A percentile compares a stretch with the other conserved stretches of the same genome.
Evolutionary conservation across 1,140 invertebrate species (phyloP).

Genomic region (Epicauta chinensis): DNA sequence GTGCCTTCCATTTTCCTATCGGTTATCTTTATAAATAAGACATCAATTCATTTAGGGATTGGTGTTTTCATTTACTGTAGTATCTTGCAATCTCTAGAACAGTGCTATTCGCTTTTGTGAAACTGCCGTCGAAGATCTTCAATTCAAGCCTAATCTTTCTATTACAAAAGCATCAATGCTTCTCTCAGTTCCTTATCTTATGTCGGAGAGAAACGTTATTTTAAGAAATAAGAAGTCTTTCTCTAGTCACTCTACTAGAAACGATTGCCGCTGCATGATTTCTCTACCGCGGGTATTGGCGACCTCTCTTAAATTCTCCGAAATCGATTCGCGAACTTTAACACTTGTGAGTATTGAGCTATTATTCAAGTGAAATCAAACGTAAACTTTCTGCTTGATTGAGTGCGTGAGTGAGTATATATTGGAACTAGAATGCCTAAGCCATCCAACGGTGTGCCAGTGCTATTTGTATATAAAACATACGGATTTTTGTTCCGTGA

Average conservation of each 20-base stretch:
- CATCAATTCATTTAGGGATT: no score
- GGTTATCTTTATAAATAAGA: no score
- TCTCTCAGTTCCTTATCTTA: constrained; percentile 24
- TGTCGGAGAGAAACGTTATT: constrained; percentile 4
- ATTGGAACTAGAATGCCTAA: constrained; percentile 18
- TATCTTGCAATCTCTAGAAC: constrained; percentile 5
- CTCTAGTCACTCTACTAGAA: constrained; percentile 2
- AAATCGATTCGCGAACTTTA: constrained; percentile 33
- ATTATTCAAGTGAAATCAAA: constrained; percentile 40
- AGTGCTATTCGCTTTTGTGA: not conserved
- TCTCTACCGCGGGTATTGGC: constrained; percentile 7
- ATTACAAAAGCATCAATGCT: constrained; percentile 31
- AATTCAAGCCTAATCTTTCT: constrained; percentile 33
- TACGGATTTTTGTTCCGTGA: constrained; percentile 16
- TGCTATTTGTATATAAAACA: constrained; percentile 18
- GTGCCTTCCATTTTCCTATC: no score
- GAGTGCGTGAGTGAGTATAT: constrained; percentile 29
- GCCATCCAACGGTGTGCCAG: constrained; percentile 5
- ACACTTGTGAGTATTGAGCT: constrained; percentile 35
- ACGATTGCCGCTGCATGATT: constrained; percentile 9
- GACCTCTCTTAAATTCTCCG: constrained; percentile 22
- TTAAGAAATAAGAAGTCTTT: no score
- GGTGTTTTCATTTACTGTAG: constrained; percentile 13
- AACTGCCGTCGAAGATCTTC: constrained; percentile 18
- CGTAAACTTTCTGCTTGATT: constrained; percentile 37